Conservation (phyloP, 2,113 vertebrate species). For the Pogonocichla stellata region DNA sequence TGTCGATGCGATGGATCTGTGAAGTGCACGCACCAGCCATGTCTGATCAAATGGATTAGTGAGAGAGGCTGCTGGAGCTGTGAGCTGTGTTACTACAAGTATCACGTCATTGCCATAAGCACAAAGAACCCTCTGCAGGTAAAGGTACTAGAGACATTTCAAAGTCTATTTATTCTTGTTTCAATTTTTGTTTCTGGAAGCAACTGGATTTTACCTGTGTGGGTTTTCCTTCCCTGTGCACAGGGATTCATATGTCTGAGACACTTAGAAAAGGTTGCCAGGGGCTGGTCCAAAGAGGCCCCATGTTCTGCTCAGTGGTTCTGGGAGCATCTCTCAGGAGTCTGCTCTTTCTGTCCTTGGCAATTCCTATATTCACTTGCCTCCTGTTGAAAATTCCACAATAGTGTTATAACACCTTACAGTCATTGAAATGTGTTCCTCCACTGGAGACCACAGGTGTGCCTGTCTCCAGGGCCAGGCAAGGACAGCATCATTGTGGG, state of each 20-base stretch:
- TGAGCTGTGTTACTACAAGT: constrained; percentile 99
- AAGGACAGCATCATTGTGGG: background rate
- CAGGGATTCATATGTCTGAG: background rate
- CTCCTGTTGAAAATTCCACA: background rate
- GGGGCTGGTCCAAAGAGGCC: background rate
- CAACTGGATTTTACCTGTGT: background rate
- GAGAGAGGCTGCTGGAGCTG: constrained; percentile 98
- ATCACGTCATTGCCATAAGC: constrained; percentile 99
- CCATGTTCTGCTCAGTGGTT: background rate
- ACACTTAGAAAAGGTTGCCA: background rate
- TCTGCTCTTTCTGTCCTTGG: background rate
- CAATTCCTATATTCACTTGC: background rate
- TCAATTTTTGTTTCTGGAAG: constrained; percentile 9
- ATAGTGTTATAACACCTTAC: background rate
- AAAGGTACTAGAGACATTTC: constrained; percentile 74
- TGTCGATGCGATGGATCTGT: constrained; percentile 96
- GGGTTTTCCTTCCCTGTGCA: background rate
- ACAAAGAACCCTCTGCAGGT: constrained; percentile 99
- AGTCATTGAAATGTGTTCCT: background rate
- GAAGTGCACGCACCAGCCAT: constrained; percentile 97
- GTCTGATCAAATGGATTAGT: constrained; percentile 99
- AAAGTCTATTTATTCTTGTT: constrained; percentile 57
- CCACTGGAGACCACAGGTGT: background rate
- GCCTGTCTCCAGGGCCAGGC: background rate
- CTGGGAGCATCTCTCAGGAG: rapidly evolving